Base-by-base conservation (phyloP, 2,797 vertebrate species). In the Hephaestus fuliginosus region DNA sequence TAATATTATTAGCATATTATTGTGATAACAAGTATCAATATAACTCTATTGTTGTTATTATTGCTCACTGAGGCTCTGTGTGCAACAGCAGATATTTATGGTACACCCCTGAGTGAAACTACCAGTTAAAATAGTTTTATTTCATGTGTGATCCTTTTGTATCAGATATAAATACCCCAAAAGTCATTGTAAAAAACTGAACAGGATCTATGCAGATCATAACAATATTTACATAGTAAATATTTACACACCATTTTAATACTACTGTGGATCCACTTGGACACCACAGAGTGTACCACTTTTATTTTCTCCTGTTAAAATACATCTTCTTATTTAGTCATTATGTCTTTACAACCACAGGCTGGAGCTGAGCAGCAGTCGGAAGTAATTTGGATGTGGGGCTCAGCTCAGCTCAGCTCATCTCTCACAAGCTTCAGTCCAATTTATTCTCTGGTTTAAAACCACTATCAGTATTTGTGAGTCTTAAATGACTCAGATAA, bases 371-470 rank as follows among this genome's bases (percentile, higher is more conserved):
- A 71, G 56, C 41, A 48, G 22, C 58, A 64, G 43, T 55, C 57
- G 33, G 22, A 67, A 74, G 61, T 41, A 5, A 69, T 69, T 30
- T 80, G n/a, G 67, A 73, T 58, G 44, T 70, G 39, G 57, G 52
- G 61, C 33, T 74, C n/a, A 28, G 25, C 53, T 74, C 49, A 44
- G 61, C 33, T 74, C n/a, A 28, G 25, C 60, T 74, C 49, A 44
- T 66, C n/a, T 69, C 48, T 51, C 48, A 62, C 25, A 6, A 65
- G 30, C 58, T 51, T 70, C 51, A 57, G 33, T 56, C 41, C 43
- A 72, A 66, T 30, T 83, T 61, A 74, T 64, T 70, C 53, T 49
- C 48, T 51, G 25, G 48, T 28, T 76, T 46, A 52, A 43, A 72
- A 77, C 69, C 20, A 5, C 33, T 62, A 41, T n/a, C 62, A 30